Conservation (phyloP, 2,888 invertebrate genomes). For the Leucoptera coffeella region DNA sequence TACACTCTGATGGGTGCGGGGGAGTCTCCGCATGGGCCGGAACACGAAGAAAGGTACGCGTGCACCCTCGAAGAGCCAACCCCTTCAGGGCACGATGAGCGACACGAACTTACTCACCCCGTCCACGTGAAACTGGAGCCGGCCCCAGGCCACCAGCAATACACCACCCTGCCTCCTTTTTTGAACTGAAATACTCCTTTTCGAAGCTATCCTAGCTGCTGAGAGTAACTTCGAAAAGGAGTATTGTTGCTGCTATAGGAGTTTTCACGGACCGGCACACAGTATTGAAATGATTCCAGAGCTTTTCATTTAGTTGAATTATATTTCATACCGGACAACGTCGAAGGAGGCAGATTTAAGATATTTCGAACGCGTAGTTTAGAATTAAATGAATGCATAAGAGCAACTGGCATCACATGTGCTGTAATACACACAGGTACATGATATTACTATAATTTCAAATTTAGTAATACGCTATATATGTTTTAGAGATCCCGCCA, state of each 20-base stretch:
- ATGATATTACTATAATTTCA: not conserved
- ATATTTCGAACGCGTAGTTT: too few relatives aligned
- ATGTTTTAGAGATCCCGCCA: too few relatives aligned
- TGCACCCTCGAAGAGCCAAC: conserved; percentile 43
- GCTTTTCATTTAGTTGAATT: too few relatives aligned
- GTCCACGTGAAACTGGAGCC: conserved; percentile 57
- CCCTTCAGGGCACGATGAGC: conserved; percentile 43
- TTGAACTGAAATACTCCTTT: conserved; percentile 63
- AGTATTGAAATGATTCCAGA: too few relatives aligned
- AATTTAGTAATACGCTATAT: not conserved
- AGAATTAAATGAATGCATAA: too few relatives aligned
- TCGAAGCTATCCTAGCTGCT: conserved; percentile 39
- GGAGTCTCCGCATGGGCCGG: conserved; percentile 56
- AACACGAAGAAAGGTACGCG: conserved; percentile 46
- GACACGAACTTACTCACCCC: conserved; percentile 36
- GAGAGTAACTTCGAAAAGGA: conserved; percentile 47
- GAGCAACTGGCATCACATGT: conserved; percentile 5
- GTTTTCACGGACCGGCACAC: too few relatives aligned
- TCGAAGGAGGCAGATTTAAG: too few relatives aligned
- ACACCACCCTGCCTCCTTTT: conserved; percentile 71
- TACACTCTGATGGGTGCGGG: conserved; percentile 61
- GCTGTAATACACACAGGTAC: conserved; percentile 4
- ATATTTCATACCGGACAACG: too few relatives aligned
- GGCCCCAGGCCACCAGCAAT: conserved; percentile 51
- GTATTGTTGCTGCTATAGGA: too few relatives aligned